A percentile compares a stretch with the other conserved stretches of the same genome.
These are phyloP conservation scores for Paguma larvata DNA, from an alignment of 2,797 vertebrate genomes.

Conservation along the genomic window DNA sequence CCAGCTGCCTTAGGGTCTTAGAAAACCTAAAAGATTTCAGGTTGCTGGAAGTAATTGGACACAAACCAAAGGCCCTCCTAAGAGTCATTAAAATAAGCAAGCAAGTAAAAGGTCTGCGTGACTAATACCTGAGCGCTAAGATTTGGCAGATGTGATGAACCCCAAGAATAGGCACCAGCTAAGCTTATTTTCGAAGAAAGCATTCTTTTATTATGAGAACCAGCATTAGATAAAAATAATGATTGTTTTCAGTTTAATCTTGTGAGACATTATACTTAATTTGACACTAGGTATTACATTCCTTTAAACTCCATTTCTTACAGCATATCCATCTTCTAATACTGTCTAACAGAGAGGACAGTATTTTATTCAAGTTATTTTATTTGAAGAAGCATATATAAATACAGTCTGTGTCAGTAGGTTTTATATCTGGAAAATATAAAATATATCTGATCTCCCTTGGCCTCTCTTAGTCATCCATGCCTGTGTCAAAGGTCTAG, in stretches of 20 bases:
- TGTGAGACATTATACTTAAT: conserved; percentile 34
- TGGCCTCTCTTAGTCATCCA: conserved; percentile 10
- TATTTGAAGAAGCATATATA: conserved; percentile 40
- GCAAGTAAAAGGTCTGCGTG: conserved; percentile 12
- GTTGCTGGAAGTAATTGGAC: neutral
- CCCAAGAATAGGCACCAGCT: neutral
- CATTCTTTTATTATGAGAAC: conserved; percentile 20
- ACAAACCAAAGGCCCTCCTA: neutral
- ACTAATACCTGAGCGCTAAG: neutral
- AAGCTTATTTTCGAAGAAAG: conserved; percentile 33
- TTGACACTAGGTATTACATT: neutral
- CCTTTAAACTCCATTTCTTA: conserved; percentile 60
- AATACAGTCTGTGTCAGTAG: neutral
- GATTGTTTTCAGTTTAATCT: conserved; percentile 21
- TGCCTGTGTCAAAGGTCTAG: neutral
- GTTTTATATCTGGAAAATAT: conserved; percentile 42
- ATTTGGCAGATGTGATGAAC: conserved; percentile 41
- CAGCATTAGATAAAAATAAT: conserved; percentile 7
- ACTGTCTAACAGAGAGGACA: conserved; percentile 14
- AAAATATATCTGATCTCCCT: neutral
- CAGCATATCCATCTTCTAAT: neutral
- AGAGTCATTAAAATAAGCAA: conserved; percentile 61
- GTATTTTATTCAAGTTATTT: conserved; percentile 37
- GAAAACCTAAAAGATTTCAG: conserved; percentile 32
- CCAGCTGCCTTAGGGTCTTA: neutral